Evolutionary conservation across 2,113 vertebrate genomes (phyloP), one percentile per base, ranked within the genome.

Genomic region (Platichthys stellatus): DNA sequence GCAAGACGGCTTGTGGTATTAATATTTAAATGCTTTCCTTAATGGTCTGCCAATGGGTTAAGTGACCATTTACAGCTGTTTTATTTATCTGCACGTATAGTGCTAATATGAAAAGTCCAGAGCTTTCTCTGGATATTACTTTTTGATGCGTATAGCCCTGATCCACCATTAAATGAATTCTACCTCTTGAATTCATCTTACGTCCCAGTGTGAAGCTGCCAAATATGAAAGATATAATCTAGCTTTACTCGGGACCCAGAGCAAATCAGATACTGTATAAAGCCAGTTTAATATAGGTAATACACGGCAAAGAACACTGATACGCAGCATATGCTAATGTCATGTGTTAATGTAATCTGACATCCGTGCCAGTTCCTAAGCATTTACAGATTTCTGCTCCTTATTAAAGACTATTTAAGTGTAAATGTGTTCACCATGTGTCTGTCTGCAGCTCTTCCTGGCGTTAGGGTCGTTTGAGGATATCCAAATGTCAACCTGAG

Each of bases 401-500:
- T 59, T 54, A 4, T 60, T 28, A 61, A 18, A 76, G 28, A 59
- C 15, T 49, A 11, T 40, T 23, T 4, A 15, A 31, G 14, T 60
- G 67, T 45, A 45, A 69, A 83, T 78, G 80, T 85, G 74, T 64
- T 72, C 61, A 56, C 47, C 85, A 81, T 56, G 17, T 75, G 81
- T 31, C 67, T 75, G 86, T 75, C 83, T 76, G 64, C 60, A 65
- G 23, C 64, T 45, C 70, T 84, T 88, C 67, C 70, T 75, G 67
- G 49, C 75, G 24, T 58, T 72, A 62, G 66, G 82, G 76, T 80
- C 63, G 43, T 62, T 68, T 65, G 47, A 86, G 74, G 80, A 74
- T 72, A 73, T 79, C 69, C 54, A 78, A 77, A 78, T 66, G 62
- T 65, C 72, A 56, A 54, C 20, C 20, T 38, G 3, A 64, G 70